phyloP scores from a whole-genome alignment of 2,797 vertebrate species.

The Pogoniulus pusillus region DNA sequence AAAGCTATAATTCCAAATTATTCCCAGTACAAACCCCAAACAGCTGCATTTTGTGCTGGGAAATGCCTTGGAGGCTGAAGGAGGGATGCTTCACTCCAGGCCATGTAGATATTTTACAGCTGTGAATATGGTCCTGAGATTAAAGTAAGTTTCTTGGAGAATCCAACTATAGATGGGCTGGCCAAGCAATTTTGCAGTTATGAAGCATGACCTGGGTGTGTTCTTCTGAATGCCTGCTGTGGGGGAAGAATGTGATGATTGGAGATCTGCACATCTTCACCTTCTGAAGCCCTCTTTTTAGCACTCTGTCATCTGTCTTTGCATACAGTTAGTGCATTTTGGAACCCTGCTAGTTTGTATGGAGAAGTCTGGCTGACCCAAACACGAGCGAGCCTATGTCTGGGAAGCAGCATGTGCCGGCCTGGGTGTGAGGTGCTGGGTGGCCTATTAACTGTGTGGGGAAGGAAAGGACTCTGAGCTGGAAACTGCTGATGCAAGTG shows the following conservation, averaged over 20 bases:
- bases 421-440: neutral
- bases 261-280: neutral
- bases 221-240: neutral
- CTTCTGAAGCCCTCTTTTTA: neutral
- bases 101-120: neutral
- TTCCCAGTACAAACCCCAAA: slow-evolving; percentile 3
- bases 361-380: neutral
- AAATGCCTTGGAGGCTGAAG: slow-evolving; percentile 11
- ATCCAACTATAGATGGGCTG: neutral
- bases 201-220: neutral
- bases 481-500: neutral
- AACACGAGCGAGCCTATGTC: accelerated
- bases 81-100: neutral
- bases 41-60: slow-evolving; percentile 32
- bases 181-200: neutral
- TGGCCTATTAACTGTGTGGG: neutral
- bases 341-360: accelerated
- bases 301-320: neutral
- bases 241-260: neutral
- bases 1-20: neutral
- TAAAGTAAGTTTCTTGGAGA: neutral
- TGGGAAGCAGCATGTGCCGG: neutral
- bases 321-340: accelerated
- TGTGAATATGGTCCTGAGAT: neutral
- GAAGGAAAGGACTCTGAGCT: neutral